Conservation (phyloP, 2,113 vertebrate genomes). For the Barnardius zonarius region DNA sequence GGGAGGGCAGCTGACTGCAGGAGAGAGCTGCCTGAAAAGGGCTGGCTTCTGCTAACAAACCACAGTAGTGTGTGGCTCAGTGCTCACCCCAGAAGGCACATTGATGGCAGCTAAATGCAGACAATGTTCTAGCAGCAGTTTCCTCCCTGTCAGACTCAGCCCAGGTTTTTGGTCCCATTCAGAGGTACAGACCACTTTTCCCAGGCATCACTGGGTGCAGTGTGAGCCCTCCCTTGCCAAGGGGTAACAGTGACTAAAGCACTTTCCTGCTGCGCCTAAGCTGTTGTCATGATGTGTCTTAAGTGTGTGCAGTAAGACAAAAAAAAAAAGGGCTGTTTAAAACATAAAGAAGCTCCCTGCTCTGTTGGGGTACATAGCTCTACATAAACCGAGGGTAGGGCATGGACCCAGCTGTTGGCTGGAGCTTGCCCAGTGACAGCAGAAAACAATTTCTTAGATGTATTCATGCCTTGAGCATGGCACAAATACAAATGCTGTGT, state of each 20-base stretch:
- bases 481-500: background rate
- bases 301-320: background rate
- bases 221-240: background rate
- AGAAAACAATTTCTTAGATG: background rate
- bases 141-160: background rate
- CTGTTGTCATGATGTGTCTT: background rate
- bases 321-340: background rate
- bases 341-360: background rate
- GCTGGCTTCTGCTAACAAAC: background rate
- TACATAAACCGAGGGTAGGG: background rate
- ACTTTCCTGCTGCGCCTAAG: background rate
- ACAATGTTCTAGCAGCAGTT: background rate
- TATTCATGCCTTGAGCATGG: background rate
- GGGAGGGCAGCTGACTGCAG: background rate
- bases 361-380: background rate
- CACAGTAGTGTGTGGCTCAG: background rate
- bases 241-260: background rate
- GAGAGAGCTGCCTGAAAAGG: background rate
- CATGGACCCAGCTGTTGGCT: background rate
- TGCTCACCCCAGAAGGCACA: background rate
- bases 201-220: background rate
- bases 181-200: background rate
- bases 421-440: background rate
- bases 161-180: background rate
- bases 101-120: background rate